phyloP scores from a whole-genome alignment of 2,888 invertebrate species.

The Thymelicus sylvestris region DNA sequence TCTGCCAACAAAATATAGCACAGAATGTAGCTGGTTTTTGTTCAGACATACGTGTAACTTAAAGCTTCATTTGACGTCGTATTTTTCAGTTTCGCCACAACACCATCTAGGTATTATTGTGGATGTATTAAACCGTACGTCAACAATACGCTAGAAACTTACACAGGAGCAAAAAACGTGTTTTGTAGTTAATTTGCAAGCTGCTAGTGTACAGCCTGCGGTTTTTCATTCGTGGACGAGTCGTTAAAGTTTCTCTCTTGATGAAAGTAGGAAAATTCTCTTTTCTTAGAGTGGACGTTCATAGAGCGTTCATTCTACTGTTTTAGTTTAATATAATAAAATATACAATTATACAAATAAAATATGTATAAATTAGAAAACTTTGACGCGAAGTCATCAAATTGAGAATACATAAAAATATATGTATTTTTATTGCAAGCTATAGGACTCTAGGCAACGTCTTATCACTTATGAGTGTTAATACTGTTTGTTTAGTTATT shows the following conservation, averaged over 20 bases:
- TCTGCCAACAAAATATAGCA: no score
- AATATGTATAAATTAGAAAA: no score
- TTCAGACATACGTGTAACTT: background rate
- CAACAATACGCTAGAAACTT: background rate
- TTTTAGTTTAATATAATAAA: no score
- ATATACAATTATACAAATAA: no score
- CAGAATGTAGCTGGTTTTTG: no score
- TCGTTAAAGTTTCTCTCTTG: constrained; percentile 32
- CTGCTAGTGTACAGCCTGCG: constrained; percentile 1
- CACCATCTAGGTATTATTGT: constrained; percentile 14
- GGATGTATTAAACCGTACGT: background rate
- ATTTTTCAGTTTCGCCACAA: constrained; percentile 18
- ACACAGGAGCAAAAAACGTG: constrained; percentile 13
- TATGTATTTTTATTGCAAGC: no score
- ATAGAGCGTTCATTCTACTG: background rate
- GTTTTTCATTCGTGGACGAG: constrained; percentile 24
- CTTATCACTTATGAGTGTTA: no score
- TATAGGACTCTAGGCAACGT: no score
- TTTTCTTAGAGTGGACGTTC: constrained; percentile 17
- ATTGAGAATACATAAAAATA: no score
- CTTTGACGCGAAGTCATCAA: no score
- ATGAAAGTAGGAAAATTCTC: constrained; percentile 32
- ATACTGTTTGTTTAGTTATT: no score
- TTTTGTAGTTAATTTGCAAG: constrained; percentile 16
- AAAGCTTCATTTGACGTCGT: background rate